Conservation (phyloP, 2,888 invertebrate genomes). For the Cynaeus angustus region DNA sequence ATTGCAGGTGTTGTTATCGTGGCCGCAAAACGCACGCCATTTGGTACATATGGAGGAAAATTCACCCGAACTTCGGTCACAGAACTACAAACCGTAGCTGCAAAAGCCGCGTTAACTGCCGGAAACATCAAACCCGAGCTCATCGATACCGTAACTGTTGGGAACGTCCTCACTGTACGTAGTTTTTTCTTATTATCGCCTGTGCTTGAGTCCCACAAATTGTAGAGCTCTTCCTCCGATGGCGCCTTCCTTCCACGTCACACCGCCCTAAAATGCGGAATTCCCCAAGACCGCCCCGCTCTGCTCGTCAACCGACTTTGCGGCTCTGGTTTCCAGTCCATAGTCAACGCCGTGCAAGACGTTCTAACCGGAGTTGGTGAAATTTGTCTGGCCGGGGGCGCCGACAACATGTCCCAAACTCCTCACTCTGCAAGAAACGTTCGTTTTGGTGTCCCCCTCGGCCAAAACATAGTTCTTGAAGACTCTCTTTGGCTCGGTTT, state of each 20-base stretch:
- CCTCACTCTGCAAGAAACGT: slow-evolving; percentile 90
- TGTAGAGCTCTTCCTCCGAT: slow-evolving; percentile 83
- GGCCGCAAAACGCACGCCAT: slow-evolving; percentile 96
- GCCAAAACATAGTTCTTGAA: slow-evolving; percentile 84
- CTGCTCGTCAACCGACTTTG: slow-evolving; percentile 94
- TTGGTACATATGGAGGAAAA: slow-evolving; percentile 94
- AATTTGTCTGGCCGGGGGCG: slow-evolving; percentile 92
- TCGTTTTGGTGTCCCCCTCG: slow-evolving; percentile 91
- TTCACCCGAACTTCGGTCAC: slow-evolving; percentile 83
- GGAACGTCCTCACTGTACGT: slow-evolving; percentile 82
- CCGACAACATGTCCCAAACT: slow-evolving; percentile 96
- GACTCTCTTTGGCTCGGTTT: slow-evolving; percentile 93
- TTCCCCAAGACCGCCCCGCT: slow-evolving; percentile 90
- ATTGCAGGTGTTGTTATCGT: slow-evolving; percentile 89
- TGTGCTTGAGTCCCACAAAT: too few species aligned
- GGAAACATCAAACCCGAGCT: slow-evolving; percentile 88
- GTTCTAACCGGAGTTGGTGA: slow-evolving; percentile 89
- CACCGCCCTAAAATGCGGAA: slow-evolving; percentile 87
- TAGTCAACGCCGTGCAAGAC: slow-evolving; percentile 94
- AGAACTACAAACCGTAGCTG: slow-evolving; percentile 87
- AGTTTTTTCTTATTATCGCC: too few species aligned
- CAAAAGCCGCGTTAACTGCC: slow-evolving; percentile 84
- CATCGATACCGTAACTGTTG: slow-evolving; percentile 92
- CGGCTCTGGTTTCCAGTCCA: slow-evolving; percentile 97
- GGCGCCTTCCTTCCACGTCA: slow-evolving; percentile 92